These are phyloP conservation scores for Drosophila eugracilis DNA, from an alignment of 1,140 invertebrate species.

Conservation along the genomic window DNA sequence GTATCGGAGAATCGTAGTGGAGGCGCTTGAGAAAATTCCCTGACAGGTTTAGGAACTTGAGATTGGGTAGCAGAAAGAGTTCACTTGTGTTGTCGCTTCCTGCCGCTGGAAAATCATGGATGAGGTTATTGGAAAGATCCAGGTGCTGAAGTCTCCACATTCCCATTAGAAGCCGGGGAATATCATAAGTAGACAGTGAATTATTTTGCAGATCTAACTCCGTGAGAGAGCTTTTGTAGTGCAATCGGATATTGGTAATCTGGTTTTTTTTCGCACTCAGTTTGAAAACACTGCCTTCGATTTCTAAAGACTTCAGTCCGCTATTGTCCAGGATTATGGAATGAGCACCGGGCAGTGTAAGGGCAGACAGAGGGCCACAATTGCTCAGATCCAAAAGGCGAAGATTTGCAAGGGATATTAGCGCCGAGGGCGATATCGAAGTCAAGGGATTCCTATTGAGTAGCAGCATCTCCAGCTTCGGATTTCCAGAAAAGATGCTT, in stretches of 20 bases:
- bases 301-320: background rate
- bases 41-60: background rate
- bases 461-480: background rate
- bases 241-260: constrained; percentile 11
- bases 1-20: too few relatives aligned
- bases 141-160: constrained; percentile 69
- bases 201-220: constrained; percentile 56
- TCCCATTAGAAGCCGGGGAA: constrained; percentile 36
- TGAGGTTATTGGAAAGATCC: constrained; percentile 65
- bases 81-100: constrained; percentile 1
- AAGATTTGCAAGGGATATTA: background rate
- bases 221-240: constrained; percentile 45
- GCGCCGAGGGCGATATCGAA: background rate
- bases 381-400: background rate
- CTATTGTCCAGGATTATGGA: background rate
- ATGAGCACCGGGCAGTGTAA: background rate
- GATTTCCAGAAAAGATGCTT: background rate
- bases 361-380: background rate
- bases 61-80: constrained; percentile 17
- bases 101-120: constrained; percentile 28
- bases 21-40: too few relatives aligned
- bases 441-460: constrained; percentile 1
- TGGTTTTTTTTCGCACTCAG: background rate
- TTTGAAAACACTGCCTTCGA: background rate
- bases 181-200: background rate